phyloP scores from a whole-genome alignment of 2,797 vertebrate species.

The Epinephelus awoara region DNA sequence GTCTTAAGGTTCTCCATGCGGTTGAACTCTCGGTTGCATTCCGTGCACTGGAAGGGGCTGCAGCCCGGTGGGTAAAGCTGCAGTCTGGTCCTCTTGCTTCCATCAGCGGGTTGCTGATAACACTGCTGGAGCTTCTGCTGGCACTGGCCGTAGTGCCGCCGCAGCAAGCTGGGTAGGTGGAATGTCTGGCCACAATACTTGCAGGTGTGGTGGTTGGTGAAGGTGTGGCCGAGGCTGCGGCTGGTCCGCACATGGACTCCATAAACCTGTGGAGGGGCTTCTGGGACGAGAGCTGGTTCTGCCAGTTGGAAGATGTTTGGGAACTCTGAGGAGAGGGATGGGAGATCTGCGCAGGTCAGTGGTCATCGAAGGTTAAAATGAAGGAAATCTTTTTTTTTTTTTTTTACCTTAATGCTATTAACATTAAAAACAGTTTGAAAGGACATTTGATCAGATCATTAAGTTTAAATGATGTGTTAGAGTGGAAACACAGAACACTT shows the following conservation, averaged over 20 bases:
- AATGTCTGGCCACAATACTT: conserved; percentile 80
- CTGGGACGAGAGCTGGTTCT: conserved; percentile 50
- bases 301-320: conserved; percentile 65
- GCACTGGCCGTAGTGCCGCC: conserved; percentile 77
- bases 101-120: conserved; percentile 32
- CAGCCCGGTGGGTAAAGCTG: conserved; percentile 82
- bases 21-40: conserved; percentile 84
- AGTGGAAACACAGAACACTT: neutral
- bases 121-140: conserved; percentile 73
- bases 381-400: too few species aligned
- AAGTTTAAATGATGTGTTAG: neutral
- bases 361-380: neutral
- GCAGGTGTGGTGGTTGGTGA: conserved; percentile 60
- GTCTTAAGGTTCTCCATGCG: conserved; percentile 87
- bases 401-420: too few species aligned
- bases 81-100: conserved; percentile 60
- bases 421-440: neutral
- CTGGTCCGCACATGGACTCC: conserved; percentile 57
- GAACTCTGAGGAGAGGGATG: conserved; percentile 62
- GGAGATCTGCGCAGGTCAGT: conserved; percentile 36
- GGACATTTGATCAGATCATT: neutral
- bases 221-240: conserved; percentile 21
- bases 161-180: conserved; percentile 74
- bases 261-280: conserved; percentile 51
- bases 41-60: conserved; percentile 83